Percentiles rank a stretch among this genome's conserved stretches.
Evolutionary conservation across 2,888 invertebrate species (phyloP).

Genomic region (Parelbella ahira): DNA sequence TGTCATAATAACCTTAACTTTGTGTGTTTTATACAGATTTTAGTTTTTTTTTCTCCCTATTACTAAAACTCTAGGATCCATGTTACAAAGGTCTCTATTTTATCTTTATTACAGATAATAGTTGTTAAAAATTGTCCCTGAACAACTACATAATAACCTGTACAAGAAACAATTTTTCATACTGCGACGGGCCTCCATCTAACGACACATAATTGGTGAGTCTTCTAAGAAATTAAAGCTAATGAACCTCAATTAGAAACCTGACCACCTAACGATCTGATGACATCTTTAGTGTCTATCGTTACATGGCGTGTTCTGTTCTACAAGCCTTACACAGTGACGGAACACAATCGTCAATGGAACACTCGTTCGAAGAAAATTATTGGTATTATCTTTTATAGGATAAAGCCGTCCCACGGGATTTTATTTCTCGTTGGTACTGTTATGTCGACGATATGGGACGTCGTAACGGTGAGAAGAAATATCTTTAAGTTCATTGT

Average conservation of each 20-base stretch:
- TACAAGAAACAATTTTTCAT: constrained; percentile 26
- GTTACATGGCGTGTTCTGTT: constrained; percentile 24
- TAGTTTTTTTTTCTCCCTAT: too few relatives aligned
- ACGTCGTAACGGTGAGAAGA: constrained; percentile 33
- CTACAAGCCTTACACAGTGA: neutral
- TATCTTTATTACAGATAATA: too few relatives aligned
- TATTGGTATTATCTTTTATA: constrained; percentile 19
- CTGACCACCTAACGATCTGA: constrained; percentile 23
- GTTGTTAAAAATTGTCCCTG: too few relatives aligned
- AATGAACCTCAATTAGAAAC: constrained; percentile 35
- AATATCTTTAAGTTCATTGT: constrained; percentile 16
- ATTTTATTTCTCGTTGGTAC: constrained; percentile 33
- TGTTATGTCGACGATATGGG: constrained; percentile 33
- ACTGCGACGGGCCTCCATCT: constrained; percentile 12
- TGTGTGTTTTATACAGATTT: too few relatives aligned
- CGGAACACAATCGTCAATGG: constrained; percentile 10
- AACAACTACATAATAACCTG: too few relatives aligned
- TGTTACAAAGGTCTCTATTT: too few relatives aligned
- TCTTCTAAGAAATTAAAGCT: constrained; percentile 37
- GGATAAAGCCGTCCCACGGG: constrained; percentile 20
- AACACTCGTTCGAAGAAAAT: constrained; percentile 8
- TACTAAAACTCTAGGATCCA: too few relatives aligned
- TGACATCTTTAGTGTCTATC: constrained; percentile 10
- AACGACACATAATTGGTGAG: constrained; percentile 30
- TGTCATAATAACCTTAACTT: too few relatives aligned